phyloP scores from a whole-genome alignment of 2,888 invertebrate species.

The Tipula unca region DNA sequence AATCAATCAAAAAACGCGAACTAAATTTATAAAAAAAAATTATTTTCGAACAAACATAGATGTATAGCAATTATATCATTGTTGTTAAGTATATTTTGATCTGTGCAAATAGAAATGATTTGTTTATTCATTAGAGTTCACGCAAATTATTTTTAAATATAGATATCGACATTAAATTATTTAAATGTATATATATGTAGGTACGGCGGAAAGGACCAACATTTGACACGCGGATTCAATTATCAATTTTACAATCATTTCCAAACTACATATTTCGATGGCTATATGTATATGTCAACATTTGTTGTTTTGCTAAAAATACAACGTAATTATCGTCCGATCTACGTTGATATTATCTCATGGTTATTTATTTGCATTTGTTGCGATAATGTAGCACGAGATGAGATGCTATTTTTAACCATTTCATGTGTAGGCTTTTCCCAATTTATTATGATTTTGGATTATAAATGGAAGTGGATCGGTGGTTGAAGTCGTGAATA shows the following conservation, averaged over 20 bases:
- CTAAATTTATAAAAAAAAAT: neutral
- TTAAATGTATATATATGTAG: neutral
- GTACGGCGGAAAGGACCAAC: no score
- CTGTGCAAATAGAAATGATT: neutral
- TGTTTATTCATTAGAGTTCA: neutral
- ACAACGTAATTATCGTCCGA: neutral
- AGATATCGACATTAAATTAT: no score
- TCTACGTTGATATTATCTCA: neutral
- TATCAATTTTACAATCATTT: no score
- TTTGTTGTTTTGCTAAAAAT: neutral
- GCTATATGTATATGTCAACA: neutral
- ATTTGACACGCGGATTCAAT: no score
- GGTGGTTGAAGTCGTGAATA: no score
- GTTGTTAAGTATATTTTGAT: neutral
- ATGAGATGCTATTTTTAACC: neutral
- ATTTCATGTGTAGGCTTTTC: neutral
- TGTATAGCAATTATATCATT: neutral
- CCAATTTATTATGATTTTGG: neutral
- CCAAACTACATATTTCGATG: neutral
- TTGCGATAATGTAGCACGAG: neutral
- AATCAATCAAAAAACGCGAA: neutral
- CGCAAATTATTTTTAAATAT: no score
- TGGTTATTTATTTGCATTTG: neutral
- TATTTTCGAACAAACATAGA: neutral
- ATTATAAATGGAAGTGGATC: no score